phyloP scores from a whole-genome alignment of 2,113 vertebrate species.

The Galeopterus variegatus region DNA sequence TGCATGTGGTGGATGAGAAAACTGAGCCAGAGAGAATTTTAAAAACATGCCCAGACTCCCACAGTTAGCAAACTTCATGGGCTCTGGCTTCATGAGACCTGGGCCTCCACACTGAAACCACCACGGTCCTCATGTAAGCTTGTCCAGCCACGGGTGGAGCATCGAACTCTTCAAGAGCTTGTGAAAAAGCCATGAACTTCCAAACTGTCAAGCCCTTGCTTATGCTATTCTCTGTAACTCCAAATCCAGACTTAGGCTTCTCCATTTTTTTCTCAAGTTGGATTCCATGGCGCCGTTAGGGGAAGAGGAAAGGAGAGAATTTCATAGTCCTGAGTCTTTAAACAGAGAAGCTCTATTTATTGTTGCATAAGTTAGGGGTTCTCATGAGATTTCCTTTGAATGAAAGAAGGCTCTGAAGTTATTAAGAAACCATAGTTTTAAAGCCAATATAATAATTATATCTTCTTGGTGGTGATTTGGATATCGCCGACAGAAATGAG shows the following conservation, averaged over 20 bases:
- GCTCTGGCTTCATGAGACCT: background rate
- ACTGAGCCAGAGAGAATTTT: background rate
- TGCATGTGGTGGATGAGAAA: background rate
- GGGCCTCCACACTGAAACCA: background rate
- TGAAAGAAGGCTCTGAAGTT: background rate
- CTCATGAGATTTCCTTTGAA: background rate
- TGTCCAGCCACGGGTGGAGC: background rate
- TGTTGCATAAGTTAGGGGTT: background rate
- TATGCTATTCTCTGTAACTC: background rate
- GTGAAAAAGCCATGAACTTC: background rate
- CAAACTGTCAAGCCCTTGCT: background rate
- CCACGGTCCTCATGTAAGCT: background rate
- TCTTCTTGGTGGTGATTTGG: background rate
- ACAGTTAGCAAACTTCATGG: background rate
- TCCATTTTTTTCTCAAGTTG: background rate
- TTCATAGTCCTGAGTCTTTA: background rate
- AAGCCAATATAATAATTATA: background rate
- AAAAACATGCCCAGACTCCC: background rate
- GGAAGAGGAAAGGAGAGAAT: background rate
- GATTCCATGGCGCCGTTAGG: background rate
- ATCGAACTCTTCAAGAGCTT: background rate
- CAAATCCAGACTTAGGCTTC: background rate
- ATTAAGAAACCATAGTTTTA: conserved; percentile 8
- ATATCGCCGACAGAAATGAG: background rate
- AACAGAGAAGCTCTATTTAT: background rate